These are phyloP conservation scores for Ennomos quercinarius DNA, from an alignment of 2,888 invertebrate species.

Conservation along the genomic window DNA sequence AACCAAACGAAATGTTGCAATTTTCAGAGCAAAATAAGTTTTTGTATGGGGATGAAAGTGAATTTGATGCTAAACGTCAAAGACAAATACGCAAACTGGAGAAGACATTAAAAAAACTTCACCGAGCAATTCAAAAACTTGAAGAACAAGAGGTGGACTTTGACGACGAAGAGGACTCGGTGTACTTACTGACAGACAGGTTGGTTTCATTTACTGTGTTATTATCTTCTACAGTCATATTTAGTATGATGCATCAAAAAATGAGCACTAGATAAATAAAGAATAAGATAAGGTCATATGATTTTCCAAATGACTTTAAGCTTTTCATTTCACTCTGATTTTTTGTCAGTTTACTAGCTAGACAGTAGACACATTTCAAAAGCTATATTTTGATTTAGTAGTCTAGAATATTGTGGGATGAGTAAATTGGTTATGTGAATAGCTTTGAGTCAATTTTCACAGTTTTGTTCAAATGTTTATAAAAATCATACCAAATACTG, in stretches of 20 bases:
- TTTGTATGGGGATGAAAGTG: conserved; percentile 59
- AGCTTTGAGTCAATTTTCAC: neutral
- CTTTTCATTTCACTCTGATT: conserved; percentile 3
- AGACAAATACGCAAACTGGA: conserved; percentile 85
- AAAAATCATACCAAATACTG: neutral
- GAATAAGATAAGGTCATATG: conserved; percentile 4
- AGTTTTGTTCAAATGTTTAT: neutral
- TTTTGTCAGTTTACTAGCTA: neutral
- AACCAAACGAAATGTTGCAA: neutral
- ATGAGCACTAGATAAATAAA: conserved; percentile 44
- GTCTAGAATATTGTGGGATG: too few relatives aligned
- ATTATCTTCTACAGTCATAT: neutral
- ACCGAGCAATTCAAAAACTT: conserved; percentile 87
- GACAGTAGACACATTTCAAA: too few relatives aligned
- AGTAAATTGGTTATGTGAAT: too few relatives aligned
- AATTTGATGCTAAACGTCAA: conserved; percentile 74
- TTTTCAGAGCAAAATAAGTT: conserved; percentile 54
- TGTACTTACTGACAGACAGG: conserved; percentile 89
- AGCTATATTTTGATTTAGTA: too few relatives aligned
- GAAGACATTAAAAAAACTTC: conserved; percentile 86
- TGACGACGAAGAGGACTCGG: conserved; percentile 90
- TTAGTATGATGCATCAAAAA: conserved; percentile 9
- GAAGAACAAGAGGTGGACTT: conserved; percentile 90
- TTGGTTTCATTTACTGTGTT: conserved; percentile 45
- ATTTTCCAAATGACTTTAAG: neutral